Evolutionary conservation across 2,888 invertebrate species (phyloP).

Genomic region (Lymantria monacha): DNA sequence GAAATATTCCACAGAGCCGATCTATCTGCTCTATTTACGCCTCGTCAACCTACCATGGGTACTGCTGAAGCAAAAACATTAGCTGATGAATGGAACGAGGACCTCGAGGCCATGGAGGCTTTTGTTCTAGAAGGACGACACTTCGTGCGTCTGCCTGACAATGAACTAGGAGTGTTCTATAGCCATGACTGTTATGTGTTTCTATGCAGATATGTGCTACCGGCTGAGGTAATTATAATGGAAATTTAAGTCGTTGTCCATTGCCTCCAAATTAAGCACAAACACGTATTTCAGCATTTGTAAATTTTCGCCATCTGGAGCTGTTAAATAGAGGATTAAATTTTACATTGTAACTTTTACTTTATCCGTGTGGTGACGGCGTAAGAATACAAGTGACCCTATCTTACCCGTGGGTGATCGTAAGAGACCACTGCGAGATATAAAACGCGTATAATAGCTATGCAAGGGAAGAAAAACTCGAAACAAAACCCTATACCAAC

Average conservation of each 20-base stretch:
- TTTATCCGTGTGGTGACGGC: too few relatives aligned
- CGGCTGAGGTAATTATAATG: slow-evolving; percentile 73
- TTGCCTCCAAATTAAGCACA: neutral
- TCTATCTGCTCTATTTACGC: slow-evolving; percentile 96
- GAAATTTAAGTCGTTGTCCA: neutral
- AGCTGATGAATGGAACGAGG: slow-evolving; percentile 98
- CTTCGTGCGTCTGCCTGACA: slow-evolving; percentile 97
- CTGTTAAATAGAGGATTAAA: too few relatives aligned
- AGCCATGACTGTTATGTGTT: slow-evolving; percentile 99
- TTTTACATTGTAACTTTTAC: too few relatives aligned
- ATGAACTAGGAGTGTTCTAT: slow-evolving; percentile 95
- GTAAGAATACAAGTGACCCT: too few relatives aligned
- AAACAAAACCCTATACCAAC: too few relatives aligned
- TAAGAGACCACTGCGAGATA: too few relatives aligned
- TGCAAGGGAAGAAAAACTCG: too few relatives aligned
- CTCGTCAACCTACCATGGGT: slow-evolving; percentile 94
- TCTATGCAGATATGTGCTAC: slow-evolving; percentile 96
- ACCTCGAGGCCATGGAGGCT: slow-evolving; percentile 98
- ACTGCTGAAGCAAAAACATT: slow-evolving; percentile 92
- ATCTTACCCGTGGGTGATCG: too few relatives aligned
- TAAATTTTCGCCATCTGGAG: too few relatives aligned
- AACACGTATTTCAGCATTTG: too few relatives aligned
- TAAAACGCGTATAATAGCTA: too few relatives aligned
- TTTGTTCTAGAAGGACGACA: slow-evolving; percentile 98
- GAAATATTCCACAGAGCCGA: slow-evolving; percentile 86